These are phyloP conservation scores for Scleropages formosus DNA, from an alignment of 2,797 vertebrate species.

Conservation along the genomic window DNA sequence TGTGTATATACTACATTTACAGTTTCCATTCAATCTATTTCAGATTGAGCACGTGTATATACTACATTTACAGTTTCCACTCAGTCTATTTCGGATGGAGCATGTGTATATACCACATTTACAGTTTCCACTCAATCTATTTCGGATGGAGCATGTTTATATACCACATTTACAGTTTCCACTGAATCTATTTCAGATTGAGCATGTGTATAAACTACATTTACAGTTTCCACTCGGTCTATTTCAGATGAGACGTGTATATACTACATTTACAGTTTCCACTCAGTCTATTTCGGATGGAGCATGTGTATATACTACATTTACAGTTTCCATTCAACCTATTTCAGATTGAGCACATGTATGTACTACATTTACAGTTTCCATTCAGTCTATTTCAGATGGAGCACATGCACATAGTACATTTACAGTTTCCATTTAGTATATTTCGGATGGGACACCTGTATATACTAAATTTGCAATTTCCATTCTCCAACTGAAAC, in stretches of 20 bases:
- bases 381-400: not conserved
- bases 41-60: too few relatives aligned
- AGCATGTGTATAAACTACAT: not conserved
- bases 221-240: not conserved
- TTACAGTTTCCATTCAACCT: not conserved
- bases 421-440: not conserved
- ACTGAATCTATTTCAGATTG: not conserved
- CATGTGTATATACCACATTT: not conserved
- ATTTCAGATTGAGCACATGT: too few relatives aligned
- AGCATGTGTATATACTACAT: not conserved
- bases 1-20: not conserved
- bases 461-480: not conserved
- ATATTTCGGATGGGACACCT: too few relatives aligned
- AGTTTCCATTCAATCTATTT: not conserved
- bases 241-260: too few relatives aligned
- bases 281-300: not conserved
- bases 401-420: too few relatives aligned
- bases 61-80: not conserved
- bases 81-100: too few relatives aligned
- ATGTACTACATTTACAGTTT: not conserved
- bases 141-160: too few relatives aligned
- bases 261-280: not conserved
- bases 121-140: not conserved
- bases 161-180: not conserved
- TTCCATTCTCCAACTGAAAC: too few relatives aligned